phyloP scores from a whole-genome alignment of 2,113 vertebrate genomes.

The Vicugna pacos region DNA sequence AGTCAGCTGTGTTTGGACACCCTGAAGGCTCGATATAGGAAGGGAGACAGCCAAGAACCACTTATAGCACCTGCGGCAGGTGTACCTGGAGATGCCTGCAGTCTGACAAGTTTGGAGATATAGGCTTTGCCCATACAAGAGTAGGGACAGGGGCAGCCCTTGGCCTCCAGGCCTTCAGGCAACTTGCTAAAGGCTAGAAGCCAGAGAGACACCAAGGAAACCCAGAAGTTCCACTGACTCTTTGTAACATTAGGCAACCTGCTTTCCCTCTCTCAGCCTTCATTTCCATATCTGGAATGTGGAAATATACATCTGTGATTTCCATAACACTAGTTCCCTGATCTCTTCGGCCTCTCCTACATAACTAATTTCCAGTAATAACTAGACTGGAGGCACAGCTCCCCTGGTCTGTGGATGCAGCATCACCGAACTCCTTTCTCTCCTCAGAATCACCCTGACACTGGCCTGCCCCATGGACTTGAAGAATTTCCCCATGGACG shows the following conservation, averaged over 20 bases:
- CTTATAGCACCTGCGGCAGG: not conserved
- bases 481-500: conserved; percentile 99
- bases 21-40: not conserved
- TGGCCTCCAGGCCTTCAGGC: not conserved
- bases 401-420: not conserved
- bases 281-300: not conserved
- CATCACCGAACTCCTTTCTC: conserved; percentile 30
- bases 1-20: conserved; percentile 13
- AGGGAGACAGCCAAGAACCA: not conserved
- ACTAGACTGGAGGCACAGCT: not conserved
- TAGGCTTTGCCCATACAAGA: not conserved
- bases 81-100: not conserved
- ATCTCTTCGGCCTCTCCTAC: not conserved
- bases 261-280: not conserved
- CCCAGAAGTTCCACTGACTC: not conserved
- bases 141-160: rapidly evolving
- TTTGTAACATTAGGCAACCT: not conserved
- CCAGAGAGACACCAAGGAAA: conserved; percentile 20
- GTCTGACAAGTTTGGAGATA: not conserved
- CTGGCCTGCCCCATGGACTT: conserved; percentile 99
- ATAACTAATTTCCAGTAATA: not conserved
- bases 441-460: conserved; percentile 95
- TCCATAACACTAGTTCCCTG: not conserved
- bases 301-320: not conserved
- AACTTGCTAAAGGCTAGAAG: not conserved